phyloP scores from a whole-genome alignment of 2,797 vertebrate species.

The Enteromius viviparus region DNA sequence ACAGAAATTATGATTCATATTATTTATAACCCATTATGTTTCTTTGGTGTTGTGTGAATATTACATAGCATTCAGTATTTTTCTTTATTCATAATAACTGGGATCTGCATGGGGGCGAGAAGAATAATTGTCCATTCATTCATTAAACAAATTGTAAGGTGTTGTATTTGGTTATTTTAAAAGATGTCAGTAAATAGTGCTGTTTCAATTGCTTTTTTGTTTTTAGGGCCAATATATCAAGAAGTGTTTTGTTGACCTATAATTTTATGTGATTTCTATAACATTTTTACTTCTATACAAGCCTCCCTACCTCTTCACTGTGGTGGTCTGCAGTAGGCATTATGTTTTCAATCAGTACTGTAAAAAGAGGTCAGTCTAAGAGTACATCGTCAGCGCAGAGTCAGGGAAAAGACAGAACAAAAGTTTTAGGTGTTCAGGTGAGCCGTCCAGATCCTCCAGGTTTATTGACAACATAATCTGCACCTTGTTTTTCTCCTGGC shows the following conservation, averaged over 20 bases:
- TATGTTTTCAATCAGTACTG: neutral
- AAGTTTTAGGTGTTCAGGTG: conserved; percentile 20
- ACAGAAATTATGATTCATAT: neutral
- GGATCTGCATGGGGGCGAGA: neutral
- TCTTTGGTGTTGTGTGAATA: neutral
- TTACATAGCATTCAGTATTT: conserved; percentile 2
- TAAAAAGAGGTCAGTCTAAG: neutral
- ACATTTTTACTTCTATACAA: neutral
- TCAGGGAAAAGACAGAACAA: conserved; percentile 7
- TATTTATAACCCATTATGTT: conserved; percentile 16
- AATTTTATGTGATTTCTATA: neutral
- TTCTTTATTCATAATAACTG: neutral
- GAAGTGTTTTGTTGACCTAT: neutral
- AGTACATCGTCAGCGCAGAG: neutral
- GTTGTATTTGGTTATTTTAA: neutral
- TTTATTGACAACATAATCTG: conserved; percentile 29
- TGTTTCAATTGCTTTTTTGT: neutral
- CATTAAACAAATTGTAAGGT: conserved; percentile 5
- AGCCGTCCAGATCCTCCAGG: conserved; percentile 19
- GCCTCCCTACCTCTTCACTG: neutral
- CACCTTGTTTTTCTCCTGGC: conserved; percentile 2
- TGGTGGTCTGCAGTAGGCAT: neutral
- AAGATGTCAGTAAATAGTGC: neutral
- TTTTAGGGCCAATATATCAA: neutral
- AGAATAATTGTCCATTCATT: neutral